These are phyloP conservation scores for Tyrannus savana DNA, from an alignment of 2,113 vertebrate species.

Conservation along the genomic window DNA sequence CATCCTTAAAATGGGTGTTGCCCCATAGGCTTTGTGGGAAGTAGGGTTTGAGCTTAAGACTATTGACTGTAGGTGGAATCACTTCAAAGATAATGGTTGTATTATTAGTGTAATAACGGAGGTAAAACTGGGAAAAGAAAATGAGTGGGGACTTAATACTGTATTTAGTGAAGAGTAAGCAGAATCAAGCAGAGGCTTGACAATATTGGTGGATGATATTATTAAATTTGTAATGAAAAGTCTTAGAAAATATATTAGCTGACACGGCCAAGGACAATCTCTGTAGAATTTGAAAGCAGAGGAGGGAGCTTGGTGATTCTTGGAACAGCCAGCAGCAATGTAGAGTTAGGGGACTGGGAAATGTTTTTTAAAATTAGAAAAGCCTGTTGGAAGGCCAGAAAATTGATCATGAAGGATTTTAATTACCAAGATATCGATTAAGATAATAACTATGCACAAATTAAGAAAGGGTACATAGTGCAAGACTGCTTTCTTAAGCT, in stretches of 20 bases:
- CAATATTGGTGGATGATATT: conserved; percentile 16
- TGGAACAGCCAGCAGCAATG: not conserved
- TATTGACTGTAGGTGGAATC: not conserved
- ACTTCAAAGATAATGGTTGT: not conserved
- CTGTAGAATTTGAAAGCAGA: not conserved
- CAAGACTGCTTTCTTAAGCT: not conserved
- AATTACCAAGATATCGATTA: conserved; percentile 40
- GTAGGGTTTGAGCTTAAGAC: not conserved
- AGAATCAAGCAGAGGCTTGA: not conserved
- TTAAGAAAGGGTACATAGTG: not conserved
- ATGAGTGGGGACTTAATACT: not conserved
- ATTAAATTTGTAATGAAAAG: conserved; percentile 26
- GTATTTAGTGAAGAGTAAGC: conserved; percentile 45
- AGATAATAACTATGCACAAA: conserved; percentile 18
- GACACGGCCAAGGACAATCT: not conserved
- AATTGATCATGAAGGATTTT: conserved; percentile 33
- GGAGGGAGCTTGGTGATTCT: not conserved
- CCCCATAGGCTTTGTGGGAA: not conserved
- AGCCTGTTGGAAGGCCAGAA: not conserved
- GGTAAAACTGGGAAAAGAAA: not conserved
- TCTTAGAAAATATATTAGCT: conserved; percentile 14
- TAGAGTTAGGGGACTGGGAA: not conserved
- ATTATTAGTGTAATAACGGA: conserved; percentile 10
- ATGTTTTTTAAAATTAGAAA: not conserved
- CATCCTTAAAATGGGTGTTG: not conserved